Evolutionary conservation across 2,113 vertebrate species (phyloP).

Genomic region (Neomonachus schauinslandi): DNA sequence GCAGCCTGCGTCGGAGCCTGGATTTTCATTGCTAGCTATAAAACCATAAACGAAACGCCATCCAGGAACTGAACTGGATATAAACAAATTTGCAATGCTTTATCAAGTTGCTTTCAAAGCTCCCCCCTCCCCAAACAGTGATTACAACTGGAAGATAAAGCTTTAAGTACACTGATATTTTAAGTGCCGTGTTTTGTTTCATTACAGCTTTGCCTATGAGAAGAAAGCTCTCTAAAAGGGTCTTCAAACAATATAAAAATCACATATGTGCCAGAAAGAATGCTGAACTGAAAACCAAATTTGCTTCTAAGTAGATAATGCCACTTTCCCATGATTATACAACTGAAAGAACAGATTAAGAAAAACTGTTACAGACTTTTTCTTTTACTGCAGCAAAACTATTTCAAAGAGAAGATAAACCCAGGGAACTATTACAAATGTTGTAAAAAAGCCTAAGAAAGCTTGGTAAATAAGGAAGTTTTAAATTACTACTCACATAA

Average conservation of each 20-base stretch:
- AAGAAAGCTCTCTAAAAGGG: constrained; percentile 66
- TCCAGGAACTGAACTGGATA: neutral
- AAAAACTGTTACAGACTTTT: constrained; percentile 70
- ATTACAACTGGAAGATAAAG: constrained; percentile 53
- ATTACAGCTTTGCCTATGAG: constrained; percentile 46
- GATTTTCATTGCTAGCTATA: constrained; percentile 15
- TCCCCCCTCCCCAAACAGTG: neutral
- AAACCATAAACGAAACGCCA: constrained; percentile 30
- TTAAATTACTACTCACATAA: constrained; percentile 79
- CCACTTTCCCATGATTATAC: constrained; percentile 59
- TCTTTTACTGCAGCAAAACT: constrained; percentile 63
- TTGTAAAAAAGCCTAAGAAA: constrained; percentile 72
- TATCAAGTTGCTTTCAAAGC: constrained; percentile 23
- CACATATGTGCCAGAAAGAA: constrained; percentile 1
- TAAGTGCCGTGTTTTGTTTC: constrained; percentile 65
- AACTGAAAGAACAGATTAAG: constrained; percentile 76
- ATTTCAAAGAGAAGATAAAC: constrained; percentile 76
- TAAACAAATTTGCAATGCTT: constrained; percentile 31
- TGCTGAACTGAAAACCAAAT: constrained; percentile 47
- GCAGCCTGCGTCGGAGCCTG: neutral
- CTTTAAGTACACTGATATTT: constrained; percentile 43
- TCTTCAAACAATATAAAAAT: constrained; percentile 56
- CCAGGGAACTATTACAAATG: constrained; percentile 69
- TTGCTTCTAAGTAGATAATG: constrained; percentile 68
- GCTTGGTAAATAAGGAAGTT: constrained; percentile 64